Conservation (phyloP, 2,888 invertebrate genomes). For the Cryptocephalus primarius region DNA sequence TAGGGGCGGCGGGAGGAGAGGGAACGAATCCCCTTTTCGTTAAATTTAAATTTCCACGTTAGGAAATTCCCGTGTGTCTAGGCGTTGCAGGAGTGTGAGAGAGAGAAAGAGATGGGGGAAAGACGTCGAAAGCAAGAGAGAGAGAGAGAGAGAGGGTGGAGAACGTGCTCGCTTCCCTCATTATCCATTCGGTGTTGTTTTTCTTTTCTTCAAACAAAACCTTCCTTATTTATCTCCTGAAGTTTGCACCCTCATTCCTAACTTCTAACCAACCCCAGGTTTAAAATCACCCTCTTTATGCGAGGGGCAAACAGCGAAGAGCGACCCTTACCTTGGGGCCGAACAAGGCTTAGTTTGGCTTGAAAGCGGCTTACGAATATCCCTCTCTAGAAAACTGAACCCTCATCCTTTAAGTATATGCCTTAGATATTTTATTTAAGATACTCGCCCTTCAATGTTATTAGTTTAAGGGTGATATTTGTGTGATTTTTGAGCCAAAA, state of each 20-base stretch:
- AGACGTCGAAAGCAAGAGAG: too few species aligned
- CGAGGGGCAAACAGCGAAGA: slow-evolving; percentile 9
- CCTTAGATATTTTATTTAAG: slow-evolving; percentile 33
- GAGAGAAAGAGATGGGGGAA: too few species aligned
- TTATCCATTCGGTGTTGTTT: slow-evolving; percentile 15
- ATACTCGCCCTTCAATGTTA: slow-evolving; percentile 25
- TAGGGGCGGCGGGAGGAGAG: too few species aligned
- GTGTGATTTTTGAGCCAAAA: slow-evolving; percentile 31
- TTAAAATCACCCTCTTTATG: slow-evolving; percentile 31
- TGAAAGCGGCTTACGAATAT: slow-evolving; percentile 19
- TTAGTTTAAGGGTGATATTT: slow-evolving; percentile 28
- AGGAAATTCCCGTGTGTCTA: too few species aligned
- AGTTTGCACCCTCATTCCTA: slow-evolving; percentile 31
- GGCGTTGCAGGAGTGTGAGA: too few species aligned
- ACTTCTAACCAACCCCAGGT: slow-evolving; percentile 26
- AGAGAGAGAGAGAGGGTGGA: too few species aligned
- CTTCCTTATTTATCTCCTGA: slow-evolving; percentile 29
- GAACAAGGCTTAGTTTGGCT: slow-evolving; percentile 7
- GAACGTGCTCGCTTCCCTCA: slow-evolving; percentile 5
- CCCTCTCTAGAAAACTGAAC: slow-evolving; percentile 31
- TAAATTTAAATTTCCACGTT: too few species aligned
- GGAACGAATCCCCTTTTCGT: too few species aligned
- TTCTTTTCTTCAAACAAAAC: slow-evolving; percentile 21
- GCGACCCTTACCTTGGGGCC: slow-evolving; percentile 11
- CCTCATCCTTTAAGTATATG: slow-evolving; percentile 29